A percentile compares a stretch with the other conserved stretches of the same genome.
Conservation (phyloP, 2,797 vertebrate genomes). For the Dryobates pubescens region DNA sequence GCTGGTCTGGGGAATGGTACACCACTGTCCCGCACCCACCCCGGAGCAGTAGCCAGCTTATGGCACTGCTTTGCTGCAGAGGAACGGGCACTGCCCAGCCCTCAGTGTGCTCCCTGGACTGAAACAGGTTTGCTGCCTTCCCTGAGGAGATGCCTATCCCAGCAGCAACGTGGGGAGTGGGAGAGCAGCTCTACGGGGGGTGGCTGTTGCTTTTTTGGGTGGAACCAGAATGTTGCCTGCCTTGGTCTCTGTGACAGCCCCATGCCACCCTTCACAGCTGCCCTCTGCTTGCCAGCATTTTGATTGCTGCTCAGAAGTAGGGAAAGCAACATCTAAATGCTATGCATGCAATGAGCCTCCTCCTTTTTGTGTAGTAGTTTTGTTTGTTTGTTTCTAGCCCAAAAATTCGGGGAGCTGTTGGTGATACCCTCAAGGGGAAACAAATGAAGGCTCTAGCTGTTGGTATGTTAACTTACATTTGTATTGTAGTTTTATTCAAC, state of each 20-base stretch:
- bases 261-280: accelerated
- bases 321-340: accelerated
- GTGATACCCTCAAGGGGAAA: neutral
- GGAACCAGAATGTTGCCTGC: accelerated
- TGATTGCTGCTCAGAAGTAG: accelerated
- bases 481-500: neutral
- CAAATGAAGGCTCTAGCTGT: neutral
- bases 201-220: accelerated
- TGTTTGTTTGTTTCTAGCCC: neutral
- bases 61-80: neutral
- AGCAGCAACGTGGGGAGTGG: neutral
- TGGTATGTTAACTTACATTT: neutral
- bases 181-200: neutral
- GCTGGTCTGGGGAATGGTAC: neutral
- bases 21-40: accelerated
- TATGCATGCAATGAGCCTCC: accelerated
- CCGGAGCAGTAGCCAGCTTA: accelerated
- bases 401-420: neutral
- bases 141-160: neutral
- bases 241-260: neutral
- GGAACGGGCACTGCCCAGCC: neutral
- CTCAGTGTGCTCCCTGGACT: neutral
- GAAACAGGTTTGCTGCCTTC: neutral
- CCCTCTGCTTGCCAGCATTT: neutral
- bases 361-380: neutral